Percentiles rank a stretch among this genome's conserved stretches.
Evolutionary conservation across 2,888 invertebrate species (phyloP).

Genomic region (Polydrusus cervinus): DNA sequence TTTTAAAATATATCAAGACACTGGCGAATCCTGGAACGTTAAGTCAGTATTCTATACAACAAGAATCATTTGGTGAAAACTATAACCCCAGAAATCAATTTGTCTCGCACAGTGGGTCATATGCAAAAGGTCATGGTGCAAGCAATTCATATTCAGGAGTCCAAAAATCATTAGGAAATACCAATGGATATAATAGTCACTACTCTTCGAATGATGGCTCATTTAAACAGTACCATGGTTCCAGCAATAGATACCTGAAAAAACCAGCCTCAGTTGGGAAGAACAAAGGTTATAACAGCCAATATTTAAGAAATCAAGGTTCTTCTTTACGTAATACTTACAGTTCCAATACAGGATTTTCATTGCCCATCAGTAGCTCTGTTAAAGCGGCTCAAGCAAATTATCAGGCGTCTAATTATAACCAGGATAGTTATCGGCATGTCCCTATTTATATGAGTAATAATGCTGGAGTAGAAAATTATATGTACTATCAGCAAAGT

Average conservation of each 20-base stretch:
- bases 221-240: background rate
- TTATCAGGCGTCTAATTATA: conserved; percentile 8
- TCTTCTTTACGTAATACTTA: background rate
- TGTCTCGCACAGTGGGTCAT: background rate
- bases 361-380: background rate
- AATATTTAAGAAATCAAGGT: background rate
- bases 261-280: background rate
- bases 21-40: conserved; percentile 26
- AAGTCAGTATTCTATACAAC: conserved; percentile 12
- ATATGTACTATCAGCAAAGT: conserved; percentile 40
- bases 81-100: conserved; percentile 9
- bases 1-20: conserved; percentile 71
- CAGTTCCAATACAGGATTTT: conserved; percentile 1
- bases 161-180: background rate
- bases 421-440: conserved; percentile 18
- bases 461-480: conserved; percentile 18
- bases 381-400: background rate
- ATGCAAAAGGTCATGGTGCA: background rate
- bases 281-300: background rate
- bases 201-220: background rate
- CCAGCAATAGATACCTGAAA: conserved; percentile 6
- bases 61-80: background rate
- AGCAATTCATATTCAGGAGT: conserved; percentile 12
- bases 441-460: background rate
- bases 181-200: background rate